Evolutionary conservation across 2,113 vertebrate species (phyloP).

Genomic region (Picathartes gymnocephalus): DNA sequence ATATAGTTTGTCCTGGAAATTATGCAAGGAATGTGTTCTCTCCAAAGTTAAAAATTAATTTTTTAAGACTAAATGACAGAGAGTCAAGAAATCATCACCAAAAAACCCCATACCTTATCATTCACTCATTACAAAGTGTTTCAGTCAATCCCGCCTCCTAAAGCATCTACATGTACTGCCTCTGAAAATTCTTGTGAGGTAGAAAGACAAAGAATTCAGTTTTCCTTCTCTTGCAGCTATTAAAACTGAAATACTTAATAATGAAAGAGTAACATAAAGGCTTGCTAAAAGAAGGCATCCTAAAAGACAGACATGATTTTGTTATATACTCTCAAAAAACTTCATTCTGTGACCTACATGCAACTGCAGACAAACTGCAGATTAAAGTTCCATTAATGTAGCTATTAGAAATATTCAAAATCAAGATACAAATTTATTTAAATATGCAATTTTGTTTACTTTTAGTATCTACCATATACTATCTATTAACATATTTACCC

Average conservation of each 20-base stretch:
- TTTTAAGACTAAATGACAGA: background rate
- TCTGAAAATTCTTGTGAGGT: background rate
- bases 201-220: background rate
- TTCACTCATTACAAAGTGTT: background rate
- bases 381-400: background rate
- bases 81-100: background rate
- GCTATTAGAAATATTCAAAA: background rate
- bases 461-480: background rate
- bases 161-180: background rate
- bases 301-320: background rate
- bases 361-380: background rate
- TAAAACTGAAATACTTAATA: background rate
- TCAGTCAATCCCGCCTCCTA: background rate
- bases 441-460: background rate
- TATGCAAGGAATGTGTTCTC: background rate
- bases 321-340: background rate
- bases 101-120: background rate
- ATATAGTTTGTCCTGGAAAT: background rate
- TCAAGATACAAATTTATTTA: background rate
- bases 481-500: background rate
- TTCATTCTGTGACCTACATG: background rate
- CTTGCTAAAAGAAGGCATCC: background rate
- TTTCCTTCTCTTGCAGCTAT: background rate
- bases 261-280: background rate
- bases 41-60: background rate